Percentiles rank a stretch among this genome's conserved stretches.
Conservation (phyloP, 2,113 vertebrate species). For the Perognathus longimembris region DNA sequence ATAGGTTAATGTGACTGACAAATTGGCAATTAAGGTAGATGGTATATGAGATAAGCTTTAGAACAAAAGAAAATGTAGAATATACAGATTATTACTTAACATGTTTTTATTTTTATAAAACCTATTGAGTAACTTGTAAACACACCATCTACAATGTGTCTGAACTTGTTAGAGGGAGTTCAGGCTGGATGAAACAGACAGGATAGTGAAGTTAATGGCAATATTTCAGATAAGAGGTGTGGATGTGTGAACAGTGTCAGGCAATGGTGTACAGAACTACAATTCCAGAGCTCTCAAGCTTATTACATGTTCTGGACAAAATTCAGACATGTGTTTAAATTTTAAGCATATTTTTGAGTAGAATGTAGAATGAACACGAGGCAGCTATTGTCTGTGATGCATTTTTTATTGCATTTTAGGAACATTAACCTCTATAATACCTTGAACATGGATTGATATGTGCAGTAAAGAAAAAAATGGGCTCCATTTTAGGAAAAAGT, state of each 20-base stretch:
- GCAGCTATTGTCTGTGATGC: fast-evolving
- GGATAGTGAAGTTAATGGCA: neutral
- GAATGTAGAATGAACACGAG: neutral
- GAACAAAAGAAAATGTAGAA: neutral
- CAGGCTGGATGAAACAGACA: neutral
- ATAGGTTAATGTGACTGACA: neutral
- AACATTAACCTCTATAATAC: neutral
- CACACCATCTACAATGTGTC: neutral
- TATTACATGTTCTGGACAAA: neutral
- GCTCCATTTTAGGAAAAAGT: neutral
- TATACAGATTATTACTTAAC: neutral
- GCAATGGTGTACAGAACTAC: neutral
- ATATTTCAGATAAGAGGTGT: neutral
- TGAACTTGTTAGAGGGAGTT: neutral
- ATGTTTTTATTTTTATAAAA: neutral
- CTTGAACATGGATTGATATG: neutral
- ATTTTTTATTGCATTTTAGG: neutral
- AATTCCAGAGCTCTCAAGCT: neutral
- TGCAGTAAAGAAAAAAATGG: neutral
- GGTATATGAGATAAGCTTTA: fast-evolving
- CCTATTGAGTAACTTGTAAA: neutral
- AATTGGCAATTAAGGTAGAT: neutral
- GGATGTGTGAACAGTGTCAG: neutral
- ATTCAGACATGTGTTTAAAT: neutral
- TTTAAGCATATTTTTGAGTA: neutral